These are phyloP conservation scores for Drosophila melanica DNA, from an alignment of 1,140 invertebrate genomes.

Conservation along the genomic window DNA sequence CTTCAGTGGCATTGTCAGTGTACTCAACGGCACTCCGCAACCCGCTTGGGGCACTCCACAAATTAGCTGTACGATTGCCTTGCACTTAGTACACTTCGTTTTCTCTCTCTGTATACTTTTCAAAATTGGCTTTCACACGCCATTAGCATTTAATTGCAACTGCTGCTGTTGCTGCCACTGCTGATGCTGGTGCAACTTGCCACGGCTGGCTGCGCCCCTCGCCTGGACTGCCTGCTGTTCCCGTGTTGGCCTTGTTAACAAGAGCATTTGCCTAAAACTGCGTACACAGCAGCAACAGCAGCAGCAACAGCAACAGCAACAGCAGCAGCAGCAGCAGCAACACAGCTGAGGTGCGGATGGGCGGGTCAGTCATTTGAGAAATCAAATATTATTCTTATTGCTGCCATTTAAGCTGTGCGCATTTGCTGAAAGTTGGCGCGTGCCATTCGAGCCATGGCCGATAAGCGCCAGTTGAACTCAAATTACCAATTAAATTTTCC, in stretches of 20 bases:
- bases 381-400: conserved; percentile 76
- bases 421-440: conserved; percentile 33
- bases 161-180: conserved; percentile 21
- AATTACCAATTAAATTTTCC: conserved; percentile 57
- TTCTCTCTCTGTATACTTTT: conserved; percentile 76
- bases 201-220: background rate
- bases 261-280: conserved; percentile 68
- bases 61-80: conserved; percentile 75
- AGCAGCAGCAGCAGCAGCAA: conserved; percentile 2
- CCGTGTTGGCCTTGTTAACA: conserved; percentile 70
- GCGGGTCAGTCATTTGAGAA: conserved; percentile 54
- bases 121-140: conserved; percentile 80
- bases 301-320: conserved; percentile 2
- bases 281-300: conserved; percentile 40
- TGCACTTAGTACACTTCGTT: conserved; percentile 63
- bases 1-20: conserved; percentile 51
- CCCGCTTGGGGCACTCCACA: conserved; percentile 44
- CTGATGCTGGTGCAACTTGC: conserved; percentile 12
- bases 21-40: background rate
- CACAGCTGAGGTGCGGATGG: background rate
- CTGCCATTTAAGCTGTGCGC: conserved; percentile 14
- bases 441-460: conserved; percentile 33
- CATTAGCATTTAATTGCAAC: conserved; percentile 79
- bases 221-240: background rate
- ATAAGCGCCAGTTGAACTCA: conserved; percentile 61